Evolutionary conservation across 1,140 invertebrate species (phyloP).

Genomic region (Sarcophaga peregrina): DNA sequence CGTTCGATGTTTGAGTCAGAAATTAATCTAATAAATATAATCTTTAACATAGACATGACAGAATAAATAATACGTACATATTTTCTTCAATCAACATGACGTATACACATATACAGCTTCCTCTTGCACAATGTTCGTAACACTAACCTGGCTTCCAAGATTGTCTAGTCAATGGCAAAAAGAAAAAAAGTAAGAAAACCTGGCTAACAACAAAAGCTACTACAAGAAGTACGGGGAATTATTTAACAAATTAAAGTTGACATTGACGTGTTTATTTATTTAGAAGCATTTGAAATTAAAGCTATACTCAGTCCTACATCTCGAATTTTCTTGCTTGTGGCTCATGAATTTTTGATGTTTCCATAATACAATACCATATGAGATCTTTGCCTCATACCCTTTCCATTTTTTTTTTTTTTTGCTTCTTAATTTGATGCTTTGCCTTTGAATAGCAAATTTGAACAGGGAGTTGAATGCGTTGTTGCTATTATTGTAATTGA

Average conservation of each 20-base stretch:
- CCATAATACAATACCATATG: neutral
- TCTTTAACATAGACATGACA: conserved; percentile 1
- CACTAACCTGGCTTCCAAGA: neutral
- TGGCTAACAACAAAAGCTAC: neutral
- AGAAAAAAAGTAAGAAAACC: too few species aligned
- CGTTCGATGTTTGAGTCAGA: too few species aligned
- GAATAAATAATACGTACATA: neutral
- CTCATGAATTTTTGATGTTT: conserved; percentile 19
- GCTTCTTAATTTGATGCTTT: neutral
- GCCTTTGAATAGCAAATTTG: neutral
- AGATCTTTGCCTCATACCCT: neutral
- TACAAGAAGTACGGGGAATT: neutral
- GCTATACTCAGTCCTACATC: too few species aligned
- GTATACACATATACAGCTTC: neutral
- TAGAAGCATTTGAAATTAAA: too few species aligned
- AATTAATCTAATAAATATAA: too few species aligned
- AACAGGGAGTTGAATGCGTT: too few species aligned
- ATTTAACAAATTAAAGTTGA: conserved; percentile 22
- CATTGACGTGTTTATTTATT: neutral
- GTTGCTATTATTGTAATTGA: neutral
- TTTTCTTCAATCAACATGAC: neutral
- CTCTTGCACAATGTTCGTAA: neutral
- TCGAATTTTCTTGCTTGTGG: neutral
- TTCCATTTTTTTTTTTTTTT: neutral
- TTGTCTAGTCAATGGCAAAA: neutral